Conservation (phyloP, 2,797 vertebrate genomes). For the Sebastolobus alascanus region DNA sequence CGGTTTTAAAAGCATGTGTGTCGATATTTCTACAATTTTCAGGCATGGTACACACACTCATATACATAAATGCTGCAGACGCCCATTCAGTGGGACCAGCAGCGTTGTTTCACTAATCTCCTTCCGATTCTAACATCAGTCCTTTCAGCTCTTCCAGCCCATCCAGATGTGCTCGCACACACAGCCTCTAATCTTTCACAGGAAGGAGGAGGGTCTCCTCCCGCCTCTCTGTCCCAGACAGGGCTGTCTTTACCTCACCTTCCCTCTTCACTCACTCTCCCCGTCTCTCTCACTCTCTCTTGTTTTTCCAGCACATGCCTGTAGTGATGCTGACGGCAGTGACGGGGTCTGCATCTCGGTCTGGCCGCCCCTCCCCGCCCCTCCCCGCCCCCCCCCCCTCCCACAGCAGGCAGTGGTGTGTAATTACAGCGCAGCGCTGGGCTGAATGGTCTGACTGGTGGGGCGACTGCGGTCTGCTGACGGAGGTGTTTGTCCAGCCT, state of each 20-base stretch:
- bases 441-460: conserved; percentile 59
- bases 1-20: not conserved
- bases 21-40: conserved; percentile 8
- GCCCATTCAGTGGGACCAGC: conserved; percentile 27
- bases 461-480: conserved; percentile 64
- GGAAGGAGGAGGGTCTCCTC: conserved; percentile 76
- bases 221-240: conserved; percentile 56
- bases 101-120: conserved; percentile 26
- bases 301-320: conserved; percentile 64
- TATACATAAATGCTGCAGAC: conserved; percentile 8
- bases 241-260: conserved; percentile 64
- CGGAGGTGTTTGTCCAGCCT: conserved; percentile 65
- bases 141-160: conserved; percentile 61
- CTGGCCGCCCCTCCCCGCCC: conserved; percentile 21
- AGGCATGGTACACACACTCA: conserved; percentile 1
- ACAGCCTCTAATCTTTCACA: conserved; percentile 80
- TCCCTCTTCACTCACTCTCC: conserved; percentile 68
- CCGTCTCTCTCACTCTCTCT: conserved; percentile 53
- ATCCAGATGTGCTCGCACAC: conserved; percentile 78
- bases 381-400: not conserved
- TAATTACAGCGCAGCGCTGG: conserved; percentile 72
- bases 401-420: conserved; percentile 60
- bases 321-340: conserved; percentile 65
- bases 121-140: conserved; percentile 58
- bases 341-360: conserved; percentile 46